These are phyloP conservation scores for Todus mexicanus DNA, from an alignment of 2,797 vertebrate species.

Conservation along the genomic window DNA sequence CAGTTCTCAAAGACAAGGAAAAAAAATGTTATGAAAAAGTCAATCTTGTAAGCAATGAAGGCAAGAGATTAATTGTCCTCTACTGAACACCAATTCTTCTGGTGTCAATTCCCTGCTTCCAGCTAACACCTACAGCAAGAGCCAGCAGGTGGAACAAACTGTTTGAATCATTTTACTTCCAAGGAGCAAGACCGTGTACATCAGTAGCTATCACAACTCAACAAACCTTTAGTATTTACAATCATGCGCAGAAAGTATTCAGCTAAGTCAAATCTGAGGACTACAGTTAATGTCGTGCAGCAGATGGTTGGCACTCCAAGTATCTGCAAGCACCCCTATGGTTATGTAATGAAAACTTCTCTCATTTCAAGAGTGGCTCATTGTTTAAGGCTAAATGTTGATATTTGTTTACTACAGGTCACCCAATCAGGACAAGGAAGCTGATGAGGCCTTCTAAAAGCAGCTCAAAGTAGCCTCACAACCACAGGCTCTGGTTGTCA, in stretches of 20 bases:
- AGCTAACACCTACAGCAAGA: neutral
- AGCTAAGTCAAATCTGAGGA: neutral
- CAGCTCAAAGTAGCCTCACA: too few species aligned
- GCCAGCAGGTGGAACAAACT: neutral
- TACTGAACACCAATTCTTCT: neutral
- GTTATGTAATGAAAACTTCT: neutral
- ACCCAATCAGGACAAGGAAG: too few species aligned
- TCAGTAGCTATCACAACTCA: neutral
- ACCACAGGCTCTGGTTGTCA: too few species aligned
- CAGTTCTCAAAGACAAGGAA: neutral
- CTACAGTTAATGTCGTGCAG: neutral
- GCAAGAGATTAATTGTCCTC: neutral
- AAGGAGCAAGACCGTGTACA: neutral
- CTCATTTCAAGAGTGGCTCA: neutral
- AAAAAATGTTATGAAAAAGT: neutral
- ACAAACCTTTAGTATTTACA: neutral
- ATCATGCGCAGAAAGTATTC: neutral
- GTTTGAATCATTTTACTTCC: neutral
- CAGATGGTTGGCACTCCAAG: neutral
- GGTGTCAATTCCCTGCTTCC: neutral
- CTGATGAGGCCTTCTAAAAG: too few species aligned
- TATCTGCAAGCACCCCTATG: neutral
- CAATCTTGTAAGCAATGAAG: neutral
- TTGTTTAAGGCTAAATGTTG: neutral
- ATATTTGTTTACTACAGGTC: too few species aligned